Evolutionary conservation across 2,113 vertebrate species (phyloP).

Genomic region (Peromyscus polionotus): DNA sequence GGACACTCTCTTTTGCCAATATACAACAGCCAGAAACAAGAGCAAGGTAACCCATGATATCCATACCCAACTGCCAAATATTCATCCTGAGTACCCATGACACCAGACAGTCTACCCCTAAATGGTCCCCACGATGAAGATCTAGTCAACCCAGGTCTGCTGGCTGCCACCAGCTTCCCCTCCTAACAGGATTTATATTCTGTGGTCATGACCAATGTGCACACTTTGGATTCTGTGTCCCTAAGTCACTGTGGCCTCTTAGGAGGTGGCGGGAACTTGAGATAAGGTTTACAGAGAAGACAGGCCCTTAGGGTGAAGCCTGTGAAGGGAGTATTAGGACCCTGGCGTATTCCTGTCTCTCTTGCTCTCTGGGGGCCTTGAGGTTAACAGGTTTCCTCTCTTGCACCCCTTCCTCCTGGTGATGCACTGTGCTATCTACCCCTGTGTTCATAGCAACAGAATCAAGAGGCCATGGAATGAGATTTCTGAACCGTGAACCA

Average conservation of each 20-base stretch:
- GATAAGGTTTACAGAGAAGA: not conserved
- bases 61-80: constrained; percentile 67
- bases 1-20: constrained; percentile 85
- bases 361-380: not conserved
- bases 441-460: not conserved
- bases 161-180: not conserved
- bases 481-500: not conserved
- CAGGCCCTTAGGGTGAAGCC: not conserved
- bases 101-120: not conserved
- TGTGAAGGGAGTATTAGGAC: not conserved
- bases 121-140: not conserved
- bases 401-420: not conserved
- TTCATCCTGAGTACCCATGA: constrained; percentile 84
- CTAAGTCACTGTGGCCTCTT: not conserved
- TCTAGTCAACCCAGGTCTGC: too few species aligned
- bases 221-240: not conserved
- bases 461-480: too few species aligned
- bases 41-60: constrained; percentile 39
- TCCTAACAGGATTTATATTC: not conserved
- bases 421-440: not conserved
- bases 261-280: not conserved
- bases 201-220: not conserved
- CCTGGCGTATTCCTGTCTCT: not conserved
- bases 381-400: not conserved
- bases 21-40: constrained; percentile 60